These are phyloP conservation scores for Lasius platythorax DNA, from an alignment of 2,888 invertebrate species.

Conservation along the genomic window DNA sequence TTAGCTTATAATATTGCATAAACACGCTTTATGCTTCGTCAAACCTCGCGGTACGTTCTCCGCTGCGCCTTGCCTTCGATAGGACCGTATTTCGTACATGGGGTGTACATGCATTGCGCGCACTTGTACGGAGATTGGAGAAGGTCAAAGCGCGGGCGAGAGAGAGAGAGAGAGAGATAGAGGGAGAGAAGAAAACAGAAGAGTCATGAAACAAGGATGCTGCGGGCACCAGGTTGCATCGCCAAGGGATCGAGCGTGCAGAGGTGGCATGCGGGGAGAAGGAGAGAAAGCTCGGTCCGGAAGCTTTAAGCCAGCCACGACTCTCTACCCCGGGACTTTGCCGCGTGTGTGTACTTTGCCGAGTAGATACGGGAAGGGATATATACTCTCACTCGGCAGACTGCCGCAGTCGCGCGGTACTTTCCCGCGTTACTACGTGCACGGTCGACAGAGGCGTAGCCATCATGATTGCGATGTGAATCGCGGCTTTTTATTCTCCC, in stretches of 20 bases:
- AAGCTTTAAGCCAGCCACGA: constrained; percentile 66
- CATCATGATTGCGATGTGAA: background rate
- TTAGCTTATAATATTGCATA: constrained; percentile 11
- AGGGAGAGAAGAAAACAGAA: constrained; percentile 38
- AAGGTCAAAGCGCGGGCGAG: constrained; percentile 3
- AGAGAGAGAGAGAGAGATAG: background rate
- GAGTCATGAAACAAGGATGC: constrained; percentile 40
- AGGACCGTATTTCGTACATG: constrained; percentile 21
- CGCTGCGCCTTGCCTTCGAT: constrained; percentile 7
- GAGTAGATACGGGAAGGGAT: constrained; percentile 66
- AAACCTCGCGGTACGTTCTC: constrained; percentile 14
- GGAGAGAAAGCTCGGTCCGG: constrained; percentile 55
- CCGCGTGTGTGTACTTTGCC: constrained; percentile 65
- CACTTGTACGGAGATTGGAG: background rate
- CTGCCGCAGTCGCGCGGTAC: constrained; percentile 37
- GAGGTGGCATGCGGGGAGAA: background rate
- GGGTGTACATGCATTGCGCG: constrained; percentile 20
- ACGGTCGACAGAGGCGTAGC: constrained; percentile 43
- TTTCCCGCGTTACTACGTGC: constrained; percentile 31
- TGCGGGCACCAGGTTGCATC: constrained; percentile 42
- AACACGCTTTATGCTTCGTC: constrained; percentile 29
- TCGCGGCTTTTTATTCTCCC: background rate
- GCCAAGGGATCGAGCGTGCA: constrained; percentile 22
- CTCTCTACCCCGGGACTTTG: constrained; percentile 65
- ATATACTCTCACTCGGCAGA: constrained; percentile 50